Conservation (phyloP, 2,888 invertebrate species). For the Coenonympha glycerion region DNA sequence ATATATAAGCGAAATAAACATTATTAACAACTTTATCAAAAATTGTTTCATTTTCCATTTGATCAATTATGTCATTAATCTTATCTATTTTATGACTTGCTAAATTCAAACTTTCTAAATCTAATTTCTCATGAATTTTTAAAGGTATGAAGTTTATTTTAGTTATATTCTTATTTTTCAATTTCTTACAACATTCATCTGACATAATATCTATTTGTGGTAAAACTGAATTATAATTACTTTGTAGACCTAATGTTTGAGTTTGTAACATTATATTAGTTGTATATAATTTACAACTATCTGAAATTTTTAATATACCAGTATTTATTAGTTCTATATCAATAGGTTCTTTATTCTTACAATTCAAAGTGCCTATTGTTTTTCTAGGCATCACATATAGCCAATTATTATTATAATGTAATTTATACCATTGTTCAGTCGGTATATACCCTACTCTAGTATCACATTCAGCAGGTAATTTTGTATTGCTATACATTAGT, state of each 20-base stretch:
- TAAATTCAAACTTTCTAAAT: conserved; percentile 7
- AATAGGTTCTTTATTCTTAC: not conserved
- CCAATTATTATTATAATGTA: not conserved
- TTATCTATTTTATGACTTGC: conserved; percentile 21
- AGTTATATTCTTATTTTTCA: conserved; percentile 11
- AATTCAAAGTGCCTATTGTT: not conserved
- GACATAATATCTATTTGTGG: conserved; percentile 12
- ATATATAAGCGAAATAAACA: conserved; percentile 8
- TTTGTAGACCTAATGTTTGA: conserved; percentile 4
- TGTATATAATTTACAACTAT: conserved; percentile 24
- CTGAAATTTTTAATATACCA: conserved; percentile 3
- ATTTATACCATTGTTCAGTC: conserved; percentile 21
- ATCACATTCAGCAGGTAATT: conserved; percentile 24
- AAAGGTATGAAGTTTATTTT: conserved; percentile 23
- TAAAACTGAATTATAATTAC: conserved; percentile 14
- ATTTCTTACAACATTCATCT: conserved; percentile 23
- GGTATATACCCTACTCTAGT: conserved; percentile 22
- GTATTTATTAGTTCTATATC: not conserved
- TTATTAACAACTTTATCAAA: conserved; percentile 15
- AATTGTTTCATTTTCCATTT: conserved; percentile 12
- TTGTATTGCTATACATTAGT: conserved; percentile 22
- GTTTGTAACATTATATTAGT: conserved; percentile 13
- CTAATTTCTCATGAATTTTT: conserved; percentile 21
- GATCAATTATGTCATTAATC: conserved; percentile 8
- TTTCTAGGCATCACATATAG: not conserved